A percentile compares a stretch with the other conserved stretches of the same genome.
Conservation (phyloP, 2,888 invertebrate genomes). For the Lapara coniferarum region DNA sequence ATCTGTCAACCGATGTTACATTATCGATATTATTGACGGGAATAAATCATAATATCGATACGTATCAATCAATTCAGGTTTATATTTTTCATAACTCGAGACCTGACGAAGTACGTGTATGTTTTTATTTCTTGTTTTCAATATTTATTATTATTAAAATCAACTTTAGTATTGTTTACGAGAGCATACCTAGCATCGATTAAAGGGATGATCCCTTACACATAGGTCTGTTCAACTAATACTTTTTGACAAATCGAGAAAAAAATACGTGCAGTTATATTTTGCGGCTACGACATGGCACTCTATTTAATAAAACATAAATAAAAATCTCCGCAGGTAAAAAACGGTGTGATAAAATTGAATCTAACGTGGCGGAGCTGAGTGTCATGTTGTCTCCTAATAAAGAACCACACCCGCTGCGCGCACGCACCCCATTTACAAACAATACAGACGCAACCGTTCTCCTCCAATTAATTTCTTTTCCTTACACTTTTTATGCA, state of each 20-base stretch:
- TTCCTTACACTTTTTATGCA: constrained; percentile 35
- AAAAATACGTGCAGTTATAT: too few species aligned
- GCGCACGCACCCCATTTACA: constrained; percentile 69
- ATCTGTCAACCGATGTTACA: constrained; percentile 79
- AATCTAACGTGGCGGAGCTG: constrained; percentile 32
- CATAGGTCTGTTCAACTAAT: too few species aligned
- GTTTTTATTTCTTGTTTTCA: too few species aligned
- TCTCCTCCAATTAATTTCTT: constrained; percentile 41
- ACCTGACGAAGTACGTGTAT: too few species aligned
- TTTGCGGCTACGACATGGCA: background rate
- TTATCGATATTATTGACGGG: constrained; percentile 53
- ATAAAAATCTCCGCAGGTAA: background rate
- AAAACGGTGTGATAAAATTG: constrained; percentile 32
- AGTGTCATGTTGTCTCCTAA: constrained; percentile 52
- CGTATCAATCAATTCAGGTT: constrained; percentile 36
- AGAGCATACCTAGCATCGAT: too few species aligned
- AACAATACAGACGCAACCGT: constrained; percentile 64
- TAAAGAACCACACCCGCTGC: constrained; percentile 59
- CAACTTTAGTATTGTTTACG: too few species aligned
- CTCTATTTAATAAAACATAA: constrained; percentile 13
- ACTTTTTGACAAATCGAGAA: too few species aligned
- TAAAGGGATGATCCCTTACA: too few species aligned
- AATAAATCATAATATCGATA: constrained; percentile 59
- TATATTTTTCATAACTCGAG: background rate
- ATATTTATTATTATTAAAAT: too few species aligned